Percentiles rank a stretch among this genome's conserved stretches.
These are phyloP conservation scores for Halictus ligatus DNA, from an alignment of 2,888 invertebrate species.

Conservation along the genomic window DNA sequence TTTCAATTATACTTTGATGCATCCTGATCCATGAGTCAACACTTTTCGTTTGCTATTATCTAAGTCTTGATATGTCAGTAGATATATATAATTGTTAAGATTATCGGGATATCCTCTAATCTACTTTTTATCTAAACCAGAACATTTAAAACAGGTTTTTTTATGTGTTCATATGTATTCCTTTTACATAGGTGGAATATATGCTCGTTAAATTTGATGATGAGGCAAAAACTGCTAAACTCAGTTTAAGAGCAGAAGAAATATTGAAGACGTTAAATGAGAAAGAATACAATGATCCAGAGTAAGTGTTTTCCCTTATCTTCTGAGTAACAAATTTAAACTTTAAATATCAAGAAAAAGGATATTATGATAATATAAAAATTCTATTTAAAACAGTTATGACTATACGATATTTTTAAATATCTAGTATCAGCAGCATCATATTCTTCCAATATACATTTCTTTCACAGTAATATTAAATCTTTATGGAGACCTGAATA, in stretches of 20 bases:
- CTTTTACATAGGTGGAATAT: constrained; percentile 91
- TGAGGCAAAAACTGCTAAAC: constrained; percentile 91
- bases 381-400: background rate
- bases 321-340: background rate
- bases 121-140: background rate
- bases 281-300: constrained; percentile 91
- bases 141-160: background rate
- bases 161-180: background rate
- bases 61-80: background rate
- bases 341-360: background rate
- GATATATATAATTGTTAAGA: background rate
- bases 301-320: constrained; percentile 84
- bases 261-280: constrained; percentile 92
- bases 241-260: constrained; percentile 94
- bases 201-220: constrained; percentile 98
- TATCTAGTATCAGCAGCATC: background rate
- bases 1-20: constrained; percentile 5
- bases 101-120: background rate
- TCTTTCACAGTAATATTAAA: constrained; percentile 86
- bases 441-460: constrained; percentile 28
- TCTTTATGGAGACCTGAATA: constrained; percentile 99
- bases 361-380: background rate
- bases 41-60: constrained; percentile 23
- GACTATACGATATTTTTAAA: background rate
- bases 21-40: constrained; percentile 32